These are phyloP conservation scores for Graphium colonna DNA, from an alignment of 2,888 invertebrate genomes.

Conservation along the genomic window DNA sequence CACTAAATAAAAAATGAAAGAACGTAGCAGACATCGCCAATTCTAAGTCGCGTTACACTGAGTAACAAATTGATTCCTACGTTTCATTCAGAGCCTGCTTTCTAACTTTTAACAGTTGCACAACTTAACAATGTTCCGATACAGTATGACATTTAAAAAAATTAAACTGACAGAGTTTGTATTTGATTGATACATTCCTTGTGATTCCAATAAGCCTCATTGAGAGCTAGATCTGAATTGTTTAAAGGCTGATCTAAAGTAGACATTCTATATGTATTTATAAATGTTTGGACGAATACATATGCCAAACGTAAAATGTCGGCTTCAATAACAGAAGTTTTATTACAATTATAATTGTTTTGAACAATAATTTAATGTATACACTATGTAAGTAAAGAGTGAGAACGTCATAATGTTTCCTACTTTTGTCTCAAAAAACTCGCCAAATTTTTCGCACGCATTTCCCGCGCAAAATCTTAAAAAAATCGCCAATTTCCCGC, in stretches of 20 bases:
- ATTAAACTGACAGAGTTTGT: slow-evolving; percentile 52
- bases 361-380: slow-evolving; percentile 74
- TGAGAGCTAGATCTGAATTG: slow-evolving; percentile 64
- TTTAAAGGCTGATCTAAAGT: slow-evolving; percentile 62
- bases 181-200: slow-evolving; percentile 59
- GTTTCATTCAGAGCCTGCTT: slow-evolving; percentile 65
- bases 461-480: background rate
- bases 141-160: slow-evolving; percentile 40
- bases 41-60: slow-evolving; percentile 64
- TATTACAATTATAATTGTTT: slow-evolving; percentile 61
- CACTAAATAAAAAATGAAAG: slow-evolving; percentile 42
- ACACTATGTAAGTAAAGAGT: slow-evolving; percentile 22
- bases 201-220: slow-evolving; percentile 52
- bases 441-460: background rate
- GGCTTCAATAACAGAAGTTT: slow-evolving; percentile 74
- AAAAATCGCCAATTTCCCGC: background rate
- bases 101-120: slow-evolving; percentile 77
- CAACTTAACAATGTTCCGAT: slow-evolving; percentile 58
- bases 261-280: slow-evolving; percentile 54
- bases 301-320: slow-evolving; percentile 54
- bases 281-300: slow-evolving; percentile 47
- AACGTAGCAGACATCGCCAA: slow-evolving; percentile 47
- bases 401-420: slow-evolving; percentile 11
- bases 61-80: slow-evolving; percentile 75
- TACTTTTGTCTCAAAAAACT: background rate